Percentiles rank a stretch among this genome's conserved stretches.
Conservation (phyloP, 1,140 invertebrate genomes). For the Bombus balteatus region DNA sequence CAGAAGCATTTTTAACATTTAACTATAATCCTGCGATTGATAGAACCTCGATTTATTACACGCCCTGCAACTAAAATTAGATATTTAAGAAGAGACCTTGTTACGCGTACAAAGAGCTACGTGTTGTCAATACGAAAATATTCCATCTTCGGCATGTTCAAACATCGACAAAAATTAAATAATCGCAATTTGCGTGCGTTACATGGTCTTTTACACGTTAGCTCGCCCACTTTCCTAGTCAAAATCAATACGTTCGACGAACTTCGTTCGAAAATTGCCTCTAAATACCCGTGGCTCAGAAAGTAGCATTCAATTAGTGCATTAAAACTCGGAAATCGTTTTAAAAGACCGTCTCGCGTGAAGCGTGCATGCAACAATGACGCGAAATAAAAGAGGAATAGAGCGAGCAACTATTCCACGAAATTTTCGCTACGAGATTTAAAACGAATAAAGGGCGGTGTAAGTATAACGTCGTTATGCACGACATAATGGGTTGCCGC, state of each 20-base stretch:
- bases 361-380: too few species aligned
- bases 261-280: background rate
- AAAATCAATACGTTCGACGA: background rate
- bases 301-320: background rate
- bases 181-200: background rate
- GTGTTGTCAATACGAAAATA: background rate
- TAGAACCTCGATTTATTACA: background rate
- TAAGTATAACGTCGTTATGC: background rate
- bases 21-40: background rate
- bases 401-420: background rate
- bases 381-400: background rate
- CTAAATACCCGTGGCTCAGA: background rate
- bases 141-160: background rate
- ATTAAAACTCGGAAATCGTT: too few species aligned
- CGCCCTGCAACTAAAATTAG: background rate
- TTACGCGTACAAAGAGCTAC: background rate
- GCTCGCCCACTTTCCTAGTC: too few species aligned
- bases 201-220: background rate
- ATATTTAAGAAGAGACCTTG: background rate
- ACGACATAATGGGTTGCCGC: background rate
- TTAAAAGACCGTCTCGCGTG: background rate
- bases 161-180: background rate
- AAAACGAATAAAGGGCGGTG: conserved; percentile 4
- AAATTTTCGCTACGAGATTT: background rate
- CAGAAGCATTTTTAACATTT: background rate